These are phyloP conservation scores for Leucosticte australis DNA, from an alignment of 2,113 vertebrate species.

Conservation along the genomic window DNA sequence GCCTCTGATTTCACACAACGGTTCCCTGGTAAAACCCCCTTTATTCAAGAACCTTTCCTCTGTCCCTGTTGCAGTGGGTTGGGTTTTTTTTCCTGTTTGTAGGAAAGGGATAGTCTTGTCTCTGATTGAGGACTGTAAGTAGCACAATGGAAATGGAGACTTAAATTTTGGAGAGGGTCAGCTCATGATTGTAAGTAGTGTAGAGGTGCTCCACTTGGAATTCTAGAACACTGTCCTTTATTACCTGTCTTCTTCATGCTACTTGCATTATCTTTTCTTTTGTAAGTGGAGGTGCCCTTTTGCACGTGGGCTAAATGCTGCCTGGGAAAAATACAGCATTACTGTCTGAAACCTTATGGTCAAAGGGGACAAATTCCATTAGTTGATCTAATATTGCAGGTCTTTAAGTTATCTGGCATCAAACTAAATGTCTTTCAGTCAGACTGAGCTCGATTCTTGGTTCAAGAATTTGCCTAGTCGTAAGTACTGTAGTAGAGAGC, in stretches of 20 bases:
- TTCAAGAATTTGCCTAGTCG: neutral
- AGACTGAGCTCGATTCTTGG: neutral
- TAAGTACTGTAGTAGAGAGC: neutral
- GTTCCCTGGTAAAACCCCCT: neutral
- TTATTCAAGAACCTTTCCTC: neutral
- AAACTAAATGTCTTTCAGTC: neutral
- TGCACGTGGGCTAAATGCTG: neutral
- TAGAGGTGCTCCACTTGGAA: neutral
- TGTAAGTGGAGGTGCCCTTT: neutral
- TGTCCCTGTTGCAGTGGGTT: fast-evolving
- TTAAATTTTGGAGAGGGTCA: neutral
- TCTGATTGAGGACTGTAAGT: neutral
- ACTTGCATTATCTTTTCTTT: neutral
- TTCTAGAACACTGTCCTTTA: neutral
- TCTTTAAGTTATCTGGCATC: neutral
- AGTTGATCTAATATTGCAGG: neutral
- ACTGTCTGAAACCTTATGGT: neutral
- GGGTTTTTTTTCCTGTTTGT: neutral
- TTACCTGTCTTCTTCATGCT: neutral
- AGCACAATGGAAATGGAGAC: neutral
- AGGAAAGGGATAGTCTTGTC: fast-evolving
- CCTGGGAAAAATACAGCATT: neutral
- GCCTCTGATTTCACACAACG: neutral
- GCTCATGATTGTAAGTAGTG: neutral
- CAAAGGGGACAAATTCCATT: neutral